phyloP scores from a whole-genome alignment of 2,888 invertebrate genomes.

The Microctonus brassicae region DNA sequence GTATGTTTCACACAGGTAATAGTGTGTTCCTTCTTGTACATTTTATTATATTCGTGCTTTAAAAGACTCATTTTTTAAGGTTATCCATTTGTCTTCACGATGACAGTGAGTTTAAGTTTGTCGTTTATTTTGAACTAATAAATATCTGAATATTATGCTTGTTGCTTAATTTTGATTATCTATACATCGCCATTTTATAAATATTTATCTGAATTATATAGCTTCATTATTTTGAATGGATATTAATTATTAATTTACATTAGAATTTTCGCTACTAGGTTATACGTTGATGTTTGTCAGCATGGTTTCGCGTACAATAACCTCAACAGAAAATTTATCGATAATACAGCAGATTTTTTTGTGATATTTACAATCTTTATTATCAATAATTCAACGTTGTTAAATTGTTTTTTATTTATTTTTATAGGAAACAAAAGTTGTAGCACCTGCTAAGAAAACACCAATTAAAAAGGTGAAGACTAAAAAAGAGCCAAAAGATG shows the following conservation, averaged over 20 bases:
- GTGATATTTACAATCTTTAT: not conserved
- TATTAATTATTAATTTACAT: not conserved
- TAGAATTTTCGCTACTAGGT: not conserved
- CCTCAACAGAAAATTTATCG: not conserved
- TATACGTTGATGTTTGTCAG: not conserved
- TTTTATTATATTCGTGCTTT: not conserved
- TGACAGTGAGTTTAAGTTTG: slow-evolving; percentile 58
- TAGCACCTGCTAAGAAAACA: slow-evolving; percentile 67
- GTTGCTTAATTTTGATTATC: slow-evolving; percentile 40
- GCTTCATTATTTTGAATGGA: not conserved
- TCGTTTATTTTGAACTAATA: slow-evolving; percentile 38
- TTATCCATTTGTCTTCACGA: slow-evolving; percentile 49
- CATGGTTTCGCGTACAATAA: not conserved
- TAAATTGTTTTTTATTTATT: not conserved
- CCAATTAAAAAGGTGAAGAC: slow-evolving; percentile 46
- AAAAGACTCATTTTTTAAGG: not conserved
- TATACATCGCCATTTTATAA: not conserved
- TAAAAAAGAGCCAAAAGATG: slow-evolving; percentile 78
- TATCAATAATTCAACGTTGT: not conserved
- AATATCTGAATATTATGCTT: slow-evolving; percentile 53
- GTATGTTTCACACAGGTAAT: too few species aligned
- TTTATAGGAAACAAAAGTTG: slow-evolving; percentile 70
- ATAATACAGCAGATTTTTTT: not conserved
- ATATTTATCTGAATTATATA: not conserved
- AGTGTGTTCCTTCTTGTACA: too few species aligned